Evolutionary conservation across 2,888 invertebrate genomes (phyloP).

Genomic region (Leptinotarsa haldemani): DNA sequence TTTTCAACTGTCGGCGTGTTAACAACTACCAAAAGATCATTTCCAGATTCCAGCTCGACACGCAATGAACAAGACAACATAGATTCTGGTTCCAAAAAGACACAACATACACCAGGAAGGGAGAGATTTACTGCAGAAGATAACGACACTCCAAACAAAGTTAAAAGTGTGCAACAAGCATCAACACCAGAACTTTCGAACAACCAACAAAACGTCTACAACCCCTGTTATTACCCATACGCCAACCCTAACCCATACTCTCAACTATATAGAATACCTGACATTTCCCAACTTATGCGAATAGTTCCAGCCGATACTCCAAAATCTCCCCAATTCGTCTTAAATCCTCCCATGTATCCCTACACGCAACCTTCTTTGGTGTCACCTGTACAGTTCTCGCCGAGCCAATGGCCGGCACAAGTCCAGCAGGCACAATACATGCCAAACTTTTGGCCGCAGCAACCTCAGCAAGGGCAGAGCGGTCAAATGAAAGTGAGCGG

Average conservation of each 20-base stretch:
- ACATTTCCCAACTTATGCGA: not conserved
- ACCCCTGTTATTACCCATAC: constrained; percentile 50
- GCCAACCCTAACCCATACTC: constrained; percentile 17
- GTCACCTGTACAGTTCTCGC: constrained; percentile 25
- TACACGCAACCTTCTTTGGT: constrained; percentile 42
- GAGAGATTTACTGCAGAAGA: constrained; percentile 9
- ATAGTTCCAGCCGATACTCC: constrained; percentile 36
- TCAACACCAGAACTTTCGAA: constrained; percentile 51
- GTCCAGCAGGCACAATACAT: constrained; percentile 29
- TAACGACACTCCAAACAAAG: constrained; percentile 37
- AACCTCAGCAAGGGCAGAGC: constrained; percentile 30
- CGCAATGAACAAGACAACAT: not conserved
- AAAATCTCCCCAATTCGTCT: constrained; percentile 44
- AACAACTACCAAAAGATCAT: too few species aligned
- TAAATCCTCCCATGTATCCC: constrained; percentile 55
- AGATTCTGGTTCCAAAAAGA: not conserved
- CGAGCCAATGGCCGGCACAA: constrained; percentile 23
- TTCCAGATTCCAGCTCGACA: not conserved
- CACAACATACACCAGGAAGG: not conserved
- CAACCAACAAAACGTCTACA: constrained; percentile 52
- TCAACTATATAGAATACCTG: not conserved
- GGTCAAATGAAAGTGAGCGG: constrained; percentile 52
- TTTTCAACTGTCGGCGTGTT: too few species aligned
- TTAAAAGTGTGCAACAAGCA: constrained; percentile 35
- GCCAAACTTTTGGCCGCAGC: constrained; percentile 21